These are phyloP conservation scores for Poecile montanus DNA, from an alignment of 2,797 vertebrate genomes.

Conservation along the genomic window DNA sequence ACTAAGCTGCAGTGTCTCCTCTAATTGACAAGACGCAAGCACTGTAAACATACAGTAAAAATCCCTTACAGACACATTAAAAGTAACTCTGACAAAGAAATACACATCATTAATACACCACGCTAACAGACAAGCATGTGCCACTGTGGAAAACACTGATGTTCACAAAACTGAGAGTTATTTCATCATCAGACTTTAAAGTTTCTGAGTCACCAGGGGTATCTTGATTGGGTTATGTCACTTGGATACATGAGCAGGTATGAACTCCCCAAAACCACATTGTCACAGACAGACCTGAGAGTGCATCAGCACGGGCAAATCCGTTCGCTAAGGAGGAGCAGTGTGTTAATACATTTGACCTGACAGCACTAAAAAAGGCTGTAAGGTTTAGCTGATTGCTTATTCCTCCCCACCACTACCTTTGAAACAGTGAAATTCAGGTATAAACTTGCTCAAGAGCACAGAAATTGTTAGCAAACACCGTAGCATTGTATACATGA, in stretches of 20 bases:
- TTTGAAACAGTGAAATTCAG: background rate
- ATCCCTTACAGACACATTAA: background rate
- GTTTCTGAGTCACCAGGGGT: background rate
- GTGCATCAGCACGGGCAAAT: background rate
- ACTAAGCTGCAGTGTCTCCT: conserved; percentile 67
- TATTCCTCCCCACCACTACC: background rate
- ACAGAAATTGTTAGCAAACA: background rate
- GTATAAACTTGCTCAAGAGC: background rate
- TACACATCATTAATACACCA: fast-evolving
- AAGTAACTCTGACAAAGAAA: background rate
- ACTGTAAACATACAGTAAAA: conserved; percentile 52
- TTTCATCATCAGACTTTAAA: background rate
- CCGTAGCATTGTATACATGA: background rate
- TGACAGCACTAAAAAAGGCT: background rate
- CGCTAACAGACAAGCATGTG: fast-evolving
- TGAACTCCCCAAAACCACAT: background rate
- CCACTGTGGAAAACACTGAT: background rate
- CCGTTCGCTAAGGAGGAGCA: background rate
- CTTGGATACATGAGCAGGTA: background rate
- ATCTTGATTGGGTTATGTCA: background rate
- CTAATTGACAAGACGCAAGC: conserved; percentile 42
- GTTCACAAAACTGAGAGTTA: background rate
- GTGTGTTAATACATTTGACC: background rate
- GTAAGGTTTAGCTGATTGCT: background rate
- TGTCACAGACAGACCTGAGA: background rate